A percentile compares a stretch with the other conserved stretches of the same genome.
Conservation (phyloP, 2,113 vertebrate species). For the Pomatostomus ruficeps region DNA sequence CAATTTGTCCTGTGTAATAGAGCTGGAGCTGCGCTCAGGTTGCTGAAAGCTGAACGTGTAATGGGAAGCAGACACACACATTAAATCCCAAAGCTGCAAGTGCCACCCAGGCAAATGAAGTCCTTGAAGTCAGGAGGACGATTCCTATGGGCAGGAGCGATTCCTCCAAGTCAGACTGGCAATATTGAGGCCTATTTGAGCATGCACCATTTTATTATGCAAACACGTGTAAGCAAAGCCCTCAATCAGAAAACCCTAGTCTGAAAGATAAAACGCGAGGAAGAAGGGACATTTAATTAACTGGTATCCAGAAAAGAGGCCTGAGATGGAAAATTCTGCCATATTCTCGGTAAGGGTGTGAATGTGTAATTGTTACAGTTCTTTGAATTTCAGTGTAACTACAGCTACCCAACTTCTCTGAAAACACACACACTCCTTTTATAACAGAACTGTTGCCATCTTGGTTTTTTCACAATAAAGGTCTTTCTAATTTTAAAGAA, state of each 20-base stretch:
- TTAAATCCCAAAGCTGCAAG: neutral
- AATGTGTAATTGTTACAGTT: neutral
- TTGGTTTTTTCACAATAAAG: neutral
- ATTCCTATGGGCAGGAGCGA: neutral
- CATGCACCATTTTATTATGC: neutral
- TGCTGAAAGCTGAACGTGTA: neutral
- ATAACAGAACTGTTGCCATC: neutral
- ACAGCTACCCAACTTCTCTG: neutral
- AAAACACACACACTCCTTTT: neutral
- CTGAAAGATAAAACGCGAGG: neutral
- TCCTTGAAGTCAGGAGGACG: neutral
- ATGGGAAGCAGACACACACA: neutral
- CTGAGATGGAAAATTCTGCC: neutral
- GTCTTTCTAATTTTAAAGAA: neutral
- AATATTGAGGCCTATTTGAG: neutral
- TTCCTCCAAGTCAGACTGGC: neutral
- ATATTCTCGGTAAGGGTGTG: neutral
- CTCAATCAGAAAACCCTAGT: neutral
- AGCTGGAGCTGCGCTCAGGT: neutral
- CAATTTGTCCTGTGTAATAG: neutral
- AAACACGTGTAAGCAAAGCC: neutral
- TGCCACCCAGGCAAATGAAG: constrained; percentile 11
- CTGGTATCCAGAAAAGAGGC: neutral
- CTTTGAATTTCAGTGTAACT: neutral
- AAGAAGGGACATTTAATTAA: constrained; percentile 22